Conservation (phyloP, 2,113 vertebrate species). For the Lanius ludovicianus region DNA sequence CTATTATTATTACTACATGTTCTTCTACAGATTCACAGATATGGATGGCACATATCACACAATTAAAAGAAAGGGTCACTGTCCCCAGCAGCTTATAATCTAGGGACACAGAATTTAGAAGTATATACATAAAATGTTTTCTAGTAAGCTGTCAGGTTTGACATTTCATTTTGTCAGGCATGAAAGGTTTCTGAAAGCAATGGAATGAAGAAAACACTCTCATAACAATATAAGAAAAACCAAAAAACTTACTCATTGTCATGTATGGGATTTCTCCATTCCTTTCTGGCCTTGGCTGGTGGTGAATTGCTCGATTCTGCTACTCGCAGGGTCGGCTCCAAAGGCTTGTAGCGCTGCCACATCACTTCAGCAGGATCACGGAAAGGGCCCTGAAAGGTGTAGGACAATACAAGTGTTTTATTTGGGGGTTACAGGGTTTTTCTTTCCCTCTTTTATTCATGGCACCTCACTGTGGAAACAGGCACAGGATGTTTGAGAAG, state of each 20-base stretch:
- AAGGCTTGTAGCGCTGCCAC: conserved; percentile 79
- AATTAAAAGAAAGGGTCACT: conserved; percentile 30
- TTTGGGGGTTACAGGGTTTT: background rate
- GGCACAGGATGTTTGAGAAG: background rate
- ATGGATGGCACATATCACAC: background rate
- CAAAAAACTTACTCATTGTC: conserved; percentile 74
- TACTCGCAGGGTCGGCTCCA: conserved; percentile 79
- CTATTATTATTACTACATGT: background rate
- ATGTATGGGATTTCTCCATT: conserved; percentile 57
- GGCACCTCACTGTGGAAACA: conserved; percentile 2
- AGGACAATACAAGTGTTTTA: conserved; percentile 32
- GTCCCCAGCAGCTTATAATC: background rate
- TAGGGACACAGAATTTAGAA: conserved; percentile 24
- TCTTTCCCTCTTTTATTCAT: background rate
- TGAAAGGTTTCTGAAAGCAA: background rate
- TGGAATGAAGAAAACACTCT: background rate
- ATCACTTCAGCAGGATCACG: conserved; percentile 76
- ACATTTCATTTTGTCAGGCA: conserved; percentile 47
- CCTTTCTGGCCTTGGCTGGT: conserved; percentile 71
- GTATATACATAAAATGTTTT: background rate
- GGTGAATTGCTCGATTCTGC: conserved; percentile 75
- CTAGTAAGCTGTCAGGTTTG: conserved; percentile 57
- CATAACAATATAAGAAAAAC: background rate
- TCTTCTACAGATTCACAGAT: background rate
- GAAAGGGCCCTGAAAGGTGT: conserved; percentile 81